Base-by-base conservation (phyloP, 2,797 vertebrate genomes). In the Hipposideros larvatus region DNA sequence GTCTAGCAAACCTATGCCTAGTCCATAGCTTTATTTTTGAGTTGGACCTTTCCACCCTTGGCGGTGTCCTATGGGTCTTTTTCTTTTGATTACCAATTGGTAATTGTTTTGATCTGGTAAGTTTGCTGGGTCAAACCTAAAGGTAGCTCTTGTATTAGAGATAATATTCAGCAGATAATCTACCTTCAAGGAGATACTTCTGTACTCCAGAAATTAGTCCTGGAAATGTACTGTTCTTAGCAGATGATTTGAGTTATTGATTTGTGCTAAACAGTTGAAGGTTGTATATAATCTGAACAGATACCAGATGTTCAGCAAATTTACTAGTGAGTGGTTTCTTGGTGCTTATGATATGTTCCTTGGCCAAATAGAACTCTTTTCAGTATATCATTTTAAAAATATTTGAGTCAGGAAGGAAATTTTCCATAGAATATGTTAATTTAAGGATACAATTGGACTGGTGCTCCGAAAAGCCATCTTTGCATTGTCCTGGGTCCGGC, bases 221-320 rank as follows among this genome's bases (percentile, higher is more conserved):
- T 91, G 83, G 59, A 91, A 91, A 51, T 37, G 43, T 37, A 31
- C 75, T 31, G 31, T 92, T 95, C 14, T 57, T n/a, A 61, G 66
- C 75, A 90, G 65, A 82, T 68, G 73, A 95, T 63, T 93, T 48
- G 15, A 70, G 31, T 90, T 94, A 80, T 18, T 84, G 34, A 65
- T 84, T 46, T 70, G 66, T 71, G 26, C 28, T 85, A 16, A 84
- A 53, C 75, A 90, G 21, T 55, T 31, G 51, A 46, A 59, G 51
- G 18, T 57, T 86, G 24, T 65, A 22, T 87, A n/a, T 77, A 79
- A 26, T 93, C 66, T 87, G 53, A 87, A 43, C 84, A 68, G 57
- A 87, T 92, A 94, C 75, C 71, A 91, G 75, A 61, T 96, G 88
- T 87, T 94, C 57, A 85, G 82, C 18, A 43, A 77, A 46, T 82